These are phyloP conservation scores for Tridacna crocea DNA, from an alignment of 2,888 invertebrate species.

Conservation along the genomic window DNA sequence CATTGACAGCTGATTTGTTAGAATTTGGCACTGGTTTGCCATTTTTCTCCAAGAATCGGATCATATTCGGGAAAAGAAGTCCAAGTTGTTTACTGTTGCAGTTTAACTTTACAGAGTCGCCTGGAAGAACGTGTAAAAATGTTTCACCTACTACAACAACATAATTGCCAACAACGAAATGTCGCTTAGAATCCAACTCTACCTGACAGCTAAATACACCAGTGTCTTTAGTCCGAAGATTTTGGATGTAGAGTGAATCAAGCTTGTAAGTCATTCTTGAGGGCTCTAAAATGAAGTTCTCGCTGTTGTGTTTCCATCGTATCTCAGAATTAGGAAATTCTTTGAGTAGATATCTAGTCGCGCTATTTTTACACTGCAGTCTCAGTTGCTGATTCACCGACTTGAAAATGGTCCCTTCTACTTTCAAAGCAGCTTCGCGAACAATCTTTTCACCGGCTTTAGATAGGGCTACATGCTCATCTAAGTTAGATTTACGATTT, in stretches of 20 bases:
- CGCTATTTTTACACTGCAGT: conserved; percentile 40
- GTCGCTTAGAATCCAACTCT: conserved; percentile 14
- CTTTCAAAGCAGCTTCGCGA: neutral
- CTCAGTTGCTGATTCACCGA: conserved; percentile 24
- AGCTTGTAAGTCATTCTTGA: conserved; percentile 37
- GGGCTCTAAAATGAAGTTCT: conserved; percentile 42
- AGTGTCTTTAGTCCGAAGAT: conserved; percentile 42
- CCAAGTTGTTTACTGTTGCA: conserved; percentile 47
- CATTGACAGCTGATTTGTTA: neutral
- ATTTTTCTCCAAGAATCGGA: conserved; percentile 33
- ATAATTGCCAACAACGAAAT: conserved; percentile 37
- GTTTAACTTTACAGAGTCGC: conserved; percentile 29
- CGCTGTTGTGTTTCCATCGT: conserved; percentile 56
- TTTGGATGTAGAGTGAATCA: conserved; percentile 43
- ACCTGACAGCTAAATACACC: conserved; percentile 50
- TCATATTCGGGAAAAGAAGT: conserved; percentile 27
- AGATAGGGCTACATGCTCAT: neutral
- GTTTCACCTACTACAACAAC: conserved; percentile 43
- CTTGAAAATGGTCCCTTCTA: neutral
- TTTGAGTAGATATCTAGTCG: conserved; percentile 24
- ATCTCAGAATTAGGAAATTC: conserved; percentile 38
- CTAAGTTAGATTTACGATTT: no score
- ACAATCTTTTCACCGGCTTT: neutral
- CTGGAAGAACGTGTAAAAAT: conserved; percentile 11
- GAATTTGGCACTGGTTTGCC: conserved; percentile 15